These are phyloP conservation scores for Mythimna pallens DNA, from an alignment of 2,888 invertebrate genomes.

Conservation along the genomic window DNA sequence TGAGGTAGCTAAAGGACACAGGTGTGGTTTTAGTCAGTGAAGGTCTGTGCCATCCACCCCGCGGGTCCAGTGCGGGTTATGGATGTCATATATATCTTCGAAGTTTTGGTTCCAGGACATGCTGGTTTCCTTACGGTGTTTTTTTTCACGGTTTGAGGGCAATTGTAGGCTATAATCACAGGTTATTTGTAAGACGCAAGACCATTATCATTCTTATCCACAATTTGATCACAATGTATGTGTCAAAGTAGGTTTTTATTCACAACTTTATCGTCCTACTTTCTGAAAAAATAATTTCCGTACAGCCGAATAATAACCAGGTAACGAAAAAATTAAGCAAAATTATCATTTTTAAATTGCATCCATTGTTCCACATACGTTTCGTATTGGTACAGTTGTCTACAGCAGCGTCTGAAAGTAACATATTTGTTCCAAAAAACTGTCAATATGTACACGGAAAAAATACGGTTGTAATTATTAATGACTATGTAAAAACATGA, in stretches of 20 bases:
- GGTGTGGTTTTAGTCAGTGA: no score
- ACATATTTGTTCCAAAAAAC: slow-evolving; percentile 43
- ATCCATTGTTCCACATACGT: slow-evolving; percentile 42
- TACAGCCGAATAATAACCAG: slow-evolving; percentile 10
- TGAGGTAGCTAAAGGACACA: no score
- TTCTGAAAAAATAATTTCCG: background rate
- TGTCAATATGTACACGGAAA: slow-evolving; percentile 45
- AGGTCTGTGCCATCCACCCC: no score
- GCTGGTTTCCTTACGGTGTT: no score
- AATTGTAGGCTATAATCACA: no score
- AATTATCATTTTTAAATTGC: slow-evolving; percentile 35
- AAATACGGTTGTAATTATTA: slow-evolving; percentile 29
- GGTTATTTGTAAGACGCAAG: background rate
- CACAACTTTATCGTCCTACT: slow-evolving; percentile 11
- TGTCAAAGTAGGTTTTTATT: background rate
- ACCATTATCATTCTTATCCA: background rate
- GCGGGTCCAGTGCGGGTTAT: no score
- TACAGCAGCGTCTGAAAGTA: background rate
- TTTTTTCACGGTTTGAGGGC: no score
- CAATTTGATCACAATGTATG: background rate
- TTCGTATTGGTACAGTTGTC: slow-evolving; percentile 61
- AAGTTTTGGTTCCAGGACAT: no score
- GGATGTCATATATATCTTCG: no score
- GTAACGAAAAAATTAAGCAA: slow-evolving; percentile 27
- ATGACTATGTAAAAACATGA: slow-evolving; percentile 15